These are phyloP conservation scores for Microtus richardsoni DNA, from an alignment of 2,113 vertebrate genomes.

Conservation along the genomic window DNA sequence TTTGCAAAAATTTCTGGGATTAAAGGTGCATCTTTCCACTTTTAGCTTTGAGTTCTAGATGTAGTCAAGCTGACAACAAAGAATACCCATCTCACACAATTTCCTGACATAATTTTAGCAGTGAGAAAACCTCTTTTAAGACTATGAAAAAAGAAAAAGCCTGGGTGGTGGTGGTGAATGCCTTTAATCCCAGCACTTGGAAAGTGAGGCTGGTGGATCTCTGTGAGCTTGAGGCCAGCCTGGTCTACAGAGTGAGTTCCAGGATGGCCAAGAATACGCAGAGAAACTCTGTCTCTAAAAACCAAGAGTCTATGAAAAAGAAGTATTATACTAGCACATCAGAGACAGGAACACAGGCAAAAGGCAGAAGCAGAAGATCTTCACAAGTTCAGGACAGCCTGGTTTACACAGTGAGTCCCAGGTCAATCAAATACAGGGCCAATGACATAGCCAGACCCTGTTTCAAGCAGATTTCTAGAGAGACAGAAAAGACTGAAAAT, in stretches of 20 bases:
- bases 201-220: no score
- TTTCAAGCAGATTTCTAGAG: neutral
- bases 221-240: no score
- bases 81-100: neutral
- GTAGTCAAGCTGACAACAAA: neutral
- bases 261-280: no score
- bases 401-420: neutral
- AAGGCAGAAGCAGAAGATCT: neutral
- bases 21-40: neutral
- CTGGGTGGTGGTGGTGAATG: no score
- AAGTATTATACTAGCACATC: neutral
- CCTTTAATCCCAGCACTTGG: no score
- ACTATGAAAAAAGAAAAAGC: neutral
- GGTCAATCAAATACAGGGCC: neutral
- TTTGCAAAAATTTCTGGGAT: neutral
- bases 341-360: neutral
- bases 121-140: conserved; percentile 47
- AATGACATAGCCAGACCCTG: neutral
- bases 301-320: no score
- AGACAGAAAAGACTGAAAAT: conserved; percentile 43
- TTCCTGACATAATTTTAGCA: conserved; percentile 66
- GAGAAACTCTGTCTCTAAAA: no score
- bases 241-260: no score
- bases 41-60: neutral
- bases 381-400: neutral